Base-by-base conservation (phyloP, 37 sponge, comb jelly and placozoan species). In the Haliclona indistincta region DNA sequence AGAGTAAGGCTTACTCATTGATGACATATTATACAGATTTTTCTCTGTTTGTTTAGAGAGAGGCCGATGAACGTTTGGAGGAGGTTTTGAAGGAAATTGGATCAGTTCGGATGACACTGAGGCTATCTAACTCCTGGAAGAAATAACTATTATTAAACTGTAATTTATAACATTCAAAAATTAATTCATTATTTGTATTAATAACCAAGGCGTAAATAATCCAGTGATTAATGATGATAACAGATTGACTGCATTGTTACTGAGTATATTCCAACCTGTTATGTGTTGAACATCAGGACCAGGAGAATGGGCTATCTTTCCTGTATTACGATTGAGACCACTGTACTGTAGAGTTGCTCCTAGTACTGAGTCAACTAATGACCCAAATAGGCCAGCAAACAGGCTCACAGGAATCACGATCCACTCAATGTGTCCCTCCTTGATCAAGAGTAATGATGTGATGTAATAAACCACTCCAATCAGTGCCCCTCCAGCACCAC, bases 301-400 rank as follows among this genome's bases (percentile, higher is more conserved):
- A 52, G 43, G 45, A 33, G 32, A 43, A 39, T 56, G 70, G 3
- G 43, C 32, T 26, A 96, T 81, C 37, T 52, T 40, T 5, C 68
- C 64, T 0, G 63, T 61, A 37, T 80, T 64, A 36, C 54, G 65
- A 67, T 71, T 69, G 62, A 64, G 82, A 11, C 97, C 97, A 36
- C 76, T 72, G 52, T 79, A 96, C 74, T 96, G 97, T 1, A 96
- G 61, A 11, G 75, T 89, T 4, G 94, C 91, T 20, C 97, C 97
- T 30, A 96, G 64, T 10, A 93, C 6, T 1, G 97, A 96, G 65
- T 96, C 97, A 4, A 96, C 61, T 7, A 86, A 20, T 20, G 94
- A 94, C 0, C 97, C 94, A 38, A 83, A 19, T 38, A 96, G 39
- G 1, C 97, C 97, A 55, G 84, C 64, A 17, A 80, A 17, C 13